Percentiles rank a stretch among this genome's conserved stretches.
Evolutionary conservation across 2,888 invertebrate genomes (phyloP).

Genomic region (Volucella bombylans): DNA sequence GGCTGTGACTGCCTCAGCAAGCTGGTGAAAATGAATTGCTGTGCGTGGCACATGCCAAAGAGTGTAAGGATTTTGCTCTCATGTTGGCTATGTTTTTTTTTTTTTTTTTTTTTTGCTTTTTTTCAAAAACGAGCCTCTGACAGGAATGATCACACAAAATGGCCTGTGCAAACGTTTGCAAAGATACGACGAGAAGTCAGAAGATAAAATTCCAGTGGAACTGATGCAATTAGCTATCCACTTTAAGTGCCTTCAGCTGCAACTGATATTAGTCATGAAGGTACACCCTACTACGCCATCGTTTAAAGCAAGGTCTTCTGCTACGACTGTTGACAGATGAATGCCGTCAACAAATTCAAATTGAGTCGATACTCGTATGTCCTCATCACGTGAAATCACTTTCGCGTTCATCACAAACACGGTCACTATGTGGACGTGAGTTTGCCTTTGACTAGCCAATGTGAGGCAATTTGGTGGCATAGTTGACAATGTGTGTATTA

Average conservation of each 20-base stretch:
- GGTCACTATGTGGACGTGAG: too few relatives aligned
- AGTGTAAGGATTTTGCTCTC: slow-evolving; percentile 17
- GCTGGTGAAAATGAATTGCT: slow-evolving; percentile 58
- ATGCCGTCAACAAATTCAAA: too few relatives aligned
- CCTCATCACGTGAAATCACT: too few relatives aligned
- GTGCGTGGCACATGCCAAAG: slow-evolving; percentile 63
- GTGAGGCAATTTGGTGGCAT: too few relatives aligned
- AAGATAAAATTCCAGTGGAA: slow-evolving; percentile 10
- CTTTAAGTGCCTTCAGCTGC: slow-evolving; percentile 1
- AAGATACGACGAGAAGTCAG: slow-evolving; percentile 11
- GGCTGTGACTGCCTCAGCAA: slow-evolving; percentile 44
- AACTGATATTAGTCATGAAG: too few relatives aligned
- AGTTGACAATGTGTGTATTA: too few relatives aligned
- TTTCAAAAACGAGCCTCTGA: slow-evolving; percentile 18
- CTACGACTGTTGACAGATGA: too few relatives aligned
- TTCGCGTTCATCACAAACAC: too few relatives aligned
- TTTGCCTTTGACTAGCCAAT: too few relatives aligned
- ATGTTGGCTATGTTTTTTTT: slow-evolving; percentile 24
- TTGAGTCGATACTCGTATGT: too few relatives aligned
- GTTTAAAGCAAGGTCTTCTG: too few relatives aligned
- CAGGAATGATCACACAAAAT: not conserved
- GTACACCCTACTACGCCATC: too few relatives aligned
- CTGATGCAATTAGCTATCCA: slow-evolving; percentile 39
- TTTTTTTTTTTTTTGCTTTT: slow-evolving; percentile 17
- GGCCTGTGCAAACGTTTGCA: slow-evolving; percentile 12